phyloP scores from a whole-genome alignment of 2,113 vertebrate genomes.

The Formicarius rufipectus region DNA sequence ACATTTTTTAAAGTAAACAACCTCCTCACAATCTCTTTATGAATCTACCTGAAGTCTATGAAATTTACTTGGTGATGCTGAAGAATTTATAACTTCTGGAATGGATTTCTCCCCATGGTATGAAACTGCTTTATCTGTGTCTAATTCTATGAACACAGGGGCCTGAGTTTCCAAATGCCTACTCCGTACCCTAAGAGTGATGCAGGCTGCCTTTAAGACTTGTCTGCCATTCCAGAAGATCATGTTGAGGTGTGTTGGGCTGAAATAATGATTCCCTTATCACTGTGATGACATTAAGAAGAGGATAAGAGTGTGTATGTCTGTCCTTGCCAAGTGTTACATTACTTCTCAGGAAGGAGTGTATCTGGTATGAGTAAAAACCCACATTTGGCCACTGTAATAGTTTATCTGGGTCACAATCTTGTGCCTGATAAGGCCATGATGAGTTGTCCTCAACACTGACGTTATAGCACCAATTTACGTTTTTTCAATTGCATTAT shows the following conservation, averaged over 20 bases:
- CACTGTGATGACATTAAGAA: neutral
- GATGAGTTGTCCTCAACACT: neutral
- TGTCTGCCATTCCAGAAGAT: neutral
- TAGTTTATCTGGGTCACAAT: neutral
- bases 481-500: neutral
- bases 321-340: neutral
- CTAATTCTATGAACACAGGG: neutral
- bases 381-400: neutral
- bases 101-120: neutral
- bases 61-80: neutral
- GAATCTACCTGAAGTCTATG: neutral
- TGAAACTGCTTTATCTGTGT: neutral
- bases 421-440: neutral
- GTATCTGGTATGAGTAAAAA: neutral
- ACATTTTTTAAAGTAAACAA: neutral
- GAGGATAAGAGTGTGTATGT: neutral
- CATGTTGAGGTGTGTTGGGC: neutral
- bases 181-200: neutral
- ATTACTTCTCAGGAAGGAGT: neutral
- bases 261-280: neutral
- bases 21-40: rapidly evolving
- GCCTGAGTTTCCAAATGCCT: neutral
- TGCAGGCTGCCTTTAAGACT: neutral
- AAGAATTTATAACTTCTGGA: neutral
- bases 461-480: neutral